Evolutionary conservation across 2,888 invertebrate genomes (phyloP), one percentile per base, ranked within the genome.

Genomic region (Hypomecis punctinalis): DNA sequence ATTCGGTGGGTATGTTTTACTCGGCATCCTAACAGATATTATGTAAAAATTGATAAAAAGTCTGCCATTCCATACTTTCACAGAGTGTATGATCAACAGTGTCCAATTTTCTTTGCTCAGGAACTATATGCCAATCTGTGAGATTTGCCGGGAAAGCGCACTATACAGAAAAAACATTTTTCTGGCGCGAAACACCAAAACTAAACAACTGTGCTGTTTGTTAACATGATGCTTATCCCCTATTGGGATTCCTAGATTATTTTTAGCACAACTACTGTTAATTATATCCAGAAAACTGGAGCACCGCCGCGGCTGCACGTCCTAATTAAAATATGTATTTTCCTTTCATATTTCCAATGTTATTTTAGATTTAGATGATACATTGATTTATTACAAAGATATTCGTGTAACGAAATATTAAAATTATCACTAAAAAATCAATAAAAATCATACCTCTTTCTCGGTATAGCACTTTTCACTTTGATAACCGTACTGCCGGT

Each of bases 391-490:
- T 42, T 37, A 42, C 0, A 23, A 9, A 36, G 23, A 6, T 11
- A 42, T 6, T 10, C 8, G 36, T n/a, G 13, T 11, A 11, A n/a
- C 11, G 23, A 23, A 39, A 7, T 7, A 37, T 7, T n/a, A 0
- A 37, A 43, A 2, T 46, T 49, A 51, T 60, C 33, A 45, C 10
- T 46, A 43, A 51, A 51, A 71, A 74, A 76, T 76, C 75, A 66
- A 74, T 72, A 64, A 70, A 72, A 70, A 73, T 75, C 90, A 85
- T 70, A 93, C 93, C 91, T 85, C 78, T 84, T 82, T 75, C 90
- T 87, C 63, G 93, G 93, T 75, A 93, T 89, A 76, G 79, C 91
- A 87, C 93, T 93, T 78, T 91, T 91, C 67, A 93, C 93, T 91
- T 91, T 91, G 52, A 93, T 92, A 69, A 85, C 72, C 65, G 87